phyloP scores from a whole-genome alignment of 2,888 invertebrate genomes.

The Phyllotreta striolata region DNA sequence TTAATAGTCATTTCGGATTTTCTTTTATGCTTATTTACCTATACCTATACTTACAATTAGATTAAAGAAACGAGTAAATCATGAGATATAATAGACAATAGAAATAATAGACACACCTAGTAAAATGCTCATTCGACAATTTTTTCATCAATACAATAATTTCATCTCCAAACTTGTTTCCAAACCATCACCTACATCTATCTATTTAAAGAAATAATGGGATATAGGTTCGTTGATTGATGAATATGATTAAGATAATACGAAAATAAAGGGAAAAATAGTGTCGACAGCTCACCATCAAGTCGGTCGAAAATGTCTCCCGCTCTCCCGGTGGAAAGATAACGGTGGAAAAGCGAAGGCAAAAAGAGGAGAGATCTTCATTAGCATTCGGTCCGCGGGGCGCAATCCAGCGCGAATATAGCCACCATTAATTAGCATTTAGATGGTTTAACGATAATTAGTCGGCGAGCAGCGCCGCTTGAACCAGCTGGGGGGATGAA shows the following conservation, averaged over 20 bases:
- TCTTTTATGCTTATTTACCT: too few species aligned
- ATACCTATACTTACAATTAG: too few species aligned
- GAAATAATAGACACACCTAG: too few species aligned
- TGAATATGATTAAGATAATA: background rate
- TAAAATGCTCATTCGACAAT: too few species aligned
- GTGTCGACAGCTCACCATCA: slow-evolving; percentile 30
- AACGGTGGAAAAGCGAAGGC: slow-evolving; percentile 37
- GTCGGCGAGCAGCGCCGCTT: slow-evolving; percentile 56
- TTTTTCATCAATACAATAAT: too few species aligned
- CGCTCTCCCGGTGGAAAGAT: slow-evolving; percentile 38
- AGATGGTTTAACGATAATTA: slow-evolving; percentile 66
- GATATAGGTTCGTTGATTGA: too few species aligned
- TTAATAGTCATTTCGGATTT: background rate
- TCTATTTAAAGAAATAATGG: too few species aligned
- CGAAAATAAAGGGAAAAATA: slow-evolving; percentile 11
- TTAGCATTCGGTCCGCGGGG: slow-evolving; percentile 62
- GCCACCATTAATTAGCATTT: slow-evolving; percentile 66
- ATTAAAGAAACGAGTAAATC: too few species aligned
- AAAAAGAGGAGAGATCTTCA: slow-evolving; percentile 55
- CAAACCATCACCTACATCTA: too few species aligned
- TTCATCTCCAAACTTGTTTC: too few species aligned
- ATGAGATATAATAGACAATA: too few species aligned
- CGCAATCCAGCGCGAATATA: slow-evolving; percentile 61
- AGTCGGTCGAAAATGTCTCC: slow-evolving; percentile 17
- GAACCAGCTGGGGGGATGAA: slow-evolving; percentile 59